A percentile compares a stretch with the other conserved stretches of the same genome.
Evolutionary conservation across 1,140 invertebrate genomes (phyloP).

Genomic region (Helicoverpa armigera): DNA sequence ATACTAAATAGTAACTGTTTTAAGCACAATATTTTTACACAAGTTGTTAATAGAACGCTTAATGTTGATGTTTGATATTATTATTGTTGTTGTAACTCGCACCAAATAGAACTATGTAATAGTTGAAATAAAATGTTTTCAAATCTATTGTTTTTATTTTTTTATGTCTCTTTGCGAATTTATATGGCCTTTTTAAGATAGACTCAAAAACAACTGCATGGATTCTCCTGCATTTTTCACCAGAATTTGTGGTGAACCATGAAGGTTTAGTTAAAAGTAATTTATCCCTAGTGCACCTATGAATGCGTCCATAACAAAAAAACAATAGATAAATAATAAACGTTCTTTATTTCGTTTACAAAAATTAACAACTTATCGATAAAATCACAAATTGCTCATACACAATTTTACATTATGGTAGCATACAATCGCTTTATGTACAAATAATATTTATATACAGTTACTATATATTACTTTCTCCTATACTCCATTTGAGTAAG

Average conservation of each 20-base stretch:
- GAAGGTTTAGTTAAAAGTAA: too few species aligned
- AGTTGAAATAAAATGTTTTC: conserved; percentile 48
- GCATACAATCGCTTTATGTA: conserved; percentile 46
- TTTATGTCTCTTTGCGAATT: too few species aligned
- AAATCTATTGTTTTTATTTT: background rate
- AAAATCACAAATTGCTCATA: conserved; percentile 48
- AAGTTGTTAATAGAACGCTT: conserved; percentile 39
- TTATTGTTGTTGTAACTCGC: conserved; percentile 47
- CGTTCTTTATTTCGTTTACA: conserved; percentile 46
- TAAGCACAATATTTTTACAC: conserved; percentile 37
- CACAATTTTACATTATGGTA: conserved; percentile 46
- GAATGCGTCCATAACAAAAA: too few species aligned
- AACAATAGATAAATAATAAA: too few species aligned
- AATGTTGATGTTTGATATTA: conserved; percentile 41
- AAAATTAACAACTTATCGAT: conserved; percentile 50
- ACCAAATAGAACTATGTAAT: conserved; percentile 49
- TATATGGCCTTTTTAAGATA: too few species aligned
- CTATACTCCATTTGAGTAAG: background rate
- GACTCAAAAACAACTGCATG: background rate
- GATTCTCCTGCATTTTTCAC: too few species aligned
- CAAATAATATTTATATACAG: conserved; percentile 9
- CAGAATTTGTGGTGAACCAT: too few species aligned
- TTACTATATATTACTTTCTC: conserved; percentile 11
- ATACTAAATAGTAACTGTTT: background rate
- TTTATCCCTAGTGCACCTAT: too few species aligned